A percentile compares a stretch with the other conserved stretches of the same genome.
These are phyloP conservation scores for Dynastes tityus DNA, from an alignment of 2,888 invertebrate genomes.

Conservation along the genomic window DNA sequence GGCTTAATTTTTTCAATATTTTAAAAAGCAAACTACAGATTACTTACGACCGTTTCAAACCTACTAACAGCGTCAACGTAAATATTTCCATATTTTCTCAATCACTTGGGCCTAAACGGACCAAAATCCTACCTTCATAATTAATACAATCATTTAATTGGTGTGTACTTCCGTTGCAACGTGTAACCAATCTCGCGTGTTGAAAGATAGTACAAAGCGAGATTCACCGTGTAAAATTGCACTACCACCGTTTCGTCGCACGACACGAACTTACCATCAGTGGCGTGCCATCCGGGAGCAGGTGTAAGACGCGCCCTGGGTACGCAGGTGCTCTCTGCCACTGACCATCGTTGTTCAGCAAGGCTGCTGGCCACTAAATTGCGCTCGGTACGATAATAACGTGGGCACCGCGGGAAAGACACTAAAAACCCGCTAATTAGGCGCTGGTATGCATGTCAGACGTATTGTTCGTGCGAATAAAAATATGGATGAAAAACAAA, in stretches of 20 bases:
- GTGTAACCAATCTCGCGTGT: neutral
- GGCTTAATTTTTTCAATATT: too few species aligned
- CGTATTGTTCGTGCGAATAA: neutral
- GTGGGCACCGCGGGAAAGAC: slow-evolving; percentile 19
- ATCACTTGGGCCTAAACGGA: too few species aligned
- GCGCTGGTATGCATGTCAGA: neutral
- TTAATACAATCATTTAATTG: neutral
- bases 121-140: too few species aligned
- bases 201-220: neutral
- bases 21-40: too few species aligned
- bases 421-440: slow-evolving; percentile 14
- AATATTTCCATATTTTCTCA: too few species aligned
- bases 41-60: too few species aligned
- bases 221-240: slow-evolving; percentile 6
- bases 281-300: slow-evolving; percentile 5
- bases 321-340: slow-evolving; percentile 15
- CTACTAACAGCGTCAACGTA: too few species aligned
- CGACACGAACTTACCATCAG: neutral
- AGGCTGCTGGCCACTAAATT: slow-evolving; percentile 12
- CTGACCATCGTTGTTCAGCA: neutral
- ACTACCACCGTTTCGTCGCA: neutral
- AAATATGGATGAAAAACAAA: neutral
- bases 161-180: neutral
- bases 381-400: slow-evolving; percentile 15
- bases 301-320: slow-evolving; percentile 8